Evolutionary conservation across 2,797 vertebrate species (phyloP).

Genomic region (Pangasius mekongensis): DNA sequence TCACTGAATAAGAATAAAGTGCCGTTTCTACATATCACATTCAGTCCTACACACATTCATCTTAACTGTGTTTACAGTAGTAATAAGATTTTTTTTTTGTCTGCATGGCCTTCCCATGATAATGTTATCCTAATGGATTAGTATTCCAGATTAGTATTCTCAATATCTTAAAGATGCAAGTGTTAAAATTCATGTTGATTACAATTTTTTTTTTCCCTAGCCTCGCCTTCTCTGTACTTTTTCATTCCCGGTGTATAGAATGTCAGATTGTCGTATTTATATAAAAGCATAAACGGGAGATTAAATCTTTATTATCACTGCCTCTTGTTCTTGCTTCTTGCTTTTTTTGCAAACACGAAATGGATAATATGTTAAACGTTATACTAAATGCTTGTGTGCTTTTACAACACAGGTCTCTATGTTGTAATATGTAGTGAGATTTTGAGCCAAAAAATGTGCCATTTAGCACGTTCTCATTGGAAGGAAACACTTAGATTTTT

Average conservation of each 20-base stretch:
- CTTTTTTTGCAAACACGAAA: background rate
- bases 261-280: background rate
- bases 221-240: background rate
- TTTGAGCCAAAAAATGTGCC: background rate
- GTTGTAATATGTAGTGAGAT: slow-evolving; percentile 7
- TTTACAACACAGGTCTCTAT: background rate
- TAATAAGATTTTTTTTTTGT: background rate
- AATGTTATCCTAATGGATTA: background rate
- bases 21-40: background rate
- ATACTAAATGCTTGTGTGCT: background rate
- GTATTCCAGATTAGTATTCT: background rate
- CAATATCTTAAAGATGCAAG: background rate
- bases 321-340: background rate
- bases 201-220: background rate
- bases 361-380: background rate
- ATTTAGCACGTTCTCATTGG: background rate
- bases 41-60: background rate
- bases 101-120: background rate
- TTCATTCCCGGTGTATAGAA: background rate
- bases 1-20: background rate
- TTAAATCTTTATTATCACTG: background rate
- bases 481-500: slow-evolving; percentile 23
- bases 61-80: background rate
- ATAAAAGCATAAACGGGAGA: background rate
- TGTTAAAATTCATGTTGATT: background rate